These are phyloP conservation scores for Pelecanoides urinatrix DNA, from an alignment of 2,113 vertebrate genomes.

Conservation along the genomic window DNA sequence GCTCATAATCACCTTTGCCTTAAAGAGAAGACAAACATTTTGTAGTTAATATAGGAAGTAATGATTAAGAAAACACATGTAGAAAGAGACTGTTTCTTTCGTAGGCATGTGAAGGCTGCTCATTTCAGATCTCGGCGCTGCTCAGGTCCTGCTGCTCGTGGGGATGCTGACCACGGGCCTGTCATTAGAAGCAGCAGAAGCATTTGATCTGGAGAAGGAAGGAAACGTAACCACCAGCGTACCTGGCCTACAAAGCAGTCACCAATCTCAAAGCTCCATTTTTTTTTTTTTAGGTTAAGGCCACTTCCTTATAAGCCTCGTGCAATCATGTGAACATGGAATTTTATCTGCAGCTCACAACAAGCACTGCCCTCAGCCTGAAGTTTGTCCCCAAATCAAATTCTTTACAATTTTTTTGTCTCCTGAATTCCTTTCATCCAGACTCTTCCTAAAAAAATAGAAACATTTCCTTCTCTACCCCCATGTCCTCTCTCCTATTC, in stretches of 20 bases:
- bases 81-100: neutral
- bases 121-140: neutral
- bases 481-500: neutral
- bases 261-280: constrained; percentile 17
- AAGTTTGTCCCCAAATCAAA: constrained; percentile 14
- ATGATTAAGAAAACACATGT: neutral
- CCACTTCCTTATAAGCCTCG: constrained; percentile 45
- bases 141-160: neutral
- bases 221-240: neutral
- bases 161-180: neutral
- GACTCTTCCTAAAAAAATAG: neutral
- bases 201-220: constrained; percentile 1
- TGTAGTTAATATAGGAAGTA: neutral
- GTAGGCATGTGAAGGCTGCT: neutral
- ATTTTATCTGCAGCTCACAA: constrained; percentile 40
- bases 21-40: constrained; percentile 3
- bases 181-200: neutral
- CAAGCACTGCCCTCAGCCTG: constrained; percentile 17
- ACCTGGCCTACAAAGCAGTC: constrained; percentile 38
- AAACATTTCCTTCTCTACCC: neutral
- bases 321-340: constrained; percentile 32
- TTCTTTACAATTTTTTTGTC: constrained; percentile 16
- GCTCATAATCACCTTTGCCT: constrained; percentile 13
- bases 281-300: neutral
- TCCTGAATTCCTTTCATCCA: neutral